Base-by-base conservation (phyloP, 2,888 invertebrate genomes). In the Arctia plantaginis region DNA sequence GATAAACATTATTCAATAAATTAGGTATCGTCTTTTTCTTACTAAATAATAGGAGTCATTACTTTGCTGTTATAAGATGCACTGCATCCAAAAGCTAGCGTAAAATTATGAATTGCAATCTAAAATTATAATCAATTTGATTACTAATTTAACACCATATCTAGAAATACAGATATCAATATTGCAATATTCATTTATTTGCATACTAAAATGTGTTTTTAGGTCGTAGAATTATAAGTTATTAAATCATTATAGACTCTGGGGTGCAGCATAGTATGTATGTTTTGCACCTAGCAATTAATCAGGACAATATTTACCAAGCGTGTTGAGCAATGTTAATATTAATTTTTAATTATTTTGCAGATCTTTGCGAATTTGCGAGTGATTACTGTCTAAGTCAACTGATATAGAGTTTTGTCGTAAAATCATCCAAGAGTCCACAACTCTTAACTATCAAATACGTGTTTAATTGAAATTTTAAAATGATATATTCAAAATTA, bases 141-240 rank as follows among this genome's bases (percentile, higher is more conserved):
- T 33, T 44, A 69, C 30, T 62, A 62, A 69, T 62, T 27, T 62
- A 69, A 67, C 30, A 44, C 59, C 30, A n/a, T 30, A 44, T 62
- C 41, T 41, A 62, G 41, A 59, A 66, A 69, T 35, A 69, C 69
- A 69, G 69, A 62, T 62, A 62, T 69, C 62, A 41, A 30, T 41
- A 41, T 69, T 69, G 62, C 69, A 69, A 62, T 62, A 66, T 66
- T 27, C 35, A 66, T 55, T 71, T 66, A 71, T 71, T 71, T 66
- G 71, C 71, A 66, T 71, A 35, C 51, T 51, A 66, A 66, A 66
- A 66, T 71, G 35, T 51, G 51, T 27, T 51, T 65, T 66, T 66
- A 51, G 51, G 65, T 71, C 71, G n/a, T 44, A 71, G 51, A 35
- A 39, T 66, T 18, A 71, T 66, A 71, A 66, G 66, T 65, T 71